Evolutionary conservation across 1,140 invertebrate genomes (phyloP).

Genomic region (Drosophila ohnishii): DNA sequence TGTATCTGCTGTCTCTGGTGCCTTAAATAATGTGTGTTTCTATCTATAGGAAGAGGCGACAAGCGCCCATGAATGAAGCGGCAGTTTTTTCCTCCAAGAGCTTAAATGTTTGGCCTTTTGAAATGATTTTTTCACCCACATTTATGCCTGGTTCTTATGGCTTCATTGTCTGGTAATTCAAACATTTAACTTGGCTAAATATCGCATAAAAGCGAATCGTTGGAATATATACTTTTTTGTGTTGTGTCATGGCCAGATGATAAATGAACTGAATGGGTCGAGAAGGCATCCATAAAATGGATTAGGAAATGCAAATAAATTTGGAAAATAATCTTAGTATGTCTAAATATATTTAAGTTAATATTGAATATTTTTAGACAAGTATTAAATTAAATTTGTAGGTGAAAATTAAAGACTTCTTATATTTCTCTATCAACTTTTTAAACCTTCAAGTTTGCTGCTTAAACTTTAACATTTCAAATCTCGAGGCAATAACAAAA

Average conservation of each 20-base stretch:
- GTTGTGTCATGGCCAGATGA: constrained; percentile 45
- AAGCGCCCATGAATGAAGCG: constrained; percentile 58
- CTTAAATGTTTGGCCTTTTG: constrained; percentile 48
- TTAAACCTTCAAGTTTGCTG: neutral
- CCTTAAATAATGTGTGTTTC: constrained; percentile 23
- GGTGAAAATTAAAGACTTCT: neutral
- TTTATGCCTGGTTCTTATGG: constrained; percentile 29
- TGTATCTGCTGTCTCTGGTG: constrained; percentile 26
- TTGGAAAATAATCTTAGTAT: neutral
- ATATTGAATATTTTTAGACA: neutral
- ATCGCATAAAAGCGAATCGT: constrained; percentile 28
- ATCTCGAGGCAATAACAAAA: constrained; percentile 1
- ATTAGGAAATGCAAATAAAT: constrained; percentile 36
- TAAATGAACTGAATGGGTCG: constrained; percentile 30
- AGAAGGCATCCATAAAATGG: constrained; percentile 17
- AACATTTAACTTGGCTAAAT: constrained; percentile 56
- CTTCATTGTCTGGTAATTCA: constrained; percentile 41
- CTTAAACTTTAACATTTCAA: constrained; percentile 56
- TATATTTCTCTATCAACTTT: neutral
- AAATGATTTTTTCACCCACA: constrained; percentile 21
- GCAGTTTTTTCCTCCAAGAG: constrained; percentile 13
- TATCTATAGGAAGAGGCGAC: constrained; percentile 34
- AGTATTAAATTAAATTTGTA: neutral
- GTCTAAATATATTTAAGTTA: neutral
- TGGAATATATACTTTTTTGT: constrained; percentile 24